phyloP scores from a whole-genome alignment of 1,140 invertebrate species.

The Augochlora pura region DNA sequence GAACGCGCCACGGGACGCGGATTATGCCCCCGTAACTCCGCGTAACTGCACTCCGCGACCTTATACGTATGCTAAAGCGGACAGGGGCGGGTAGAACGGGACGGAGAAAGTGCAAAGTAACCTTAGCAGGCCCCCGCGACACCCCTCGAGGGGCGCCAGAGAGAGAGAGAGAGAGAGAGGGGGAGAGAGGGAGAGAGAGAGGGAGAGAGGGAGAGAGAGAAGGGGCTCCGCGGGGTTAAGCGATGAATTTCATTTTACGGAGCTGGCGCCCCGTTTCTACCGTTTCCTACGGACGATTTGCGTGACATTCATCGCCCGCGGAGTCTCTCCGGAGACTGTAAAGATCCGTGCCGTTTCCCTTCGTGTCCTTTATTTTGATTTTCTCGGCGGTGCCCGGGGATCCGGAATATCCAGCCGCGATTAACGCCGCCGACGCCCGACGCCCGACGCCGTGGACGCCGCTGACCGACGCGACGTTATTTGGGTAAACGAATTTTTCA shows the following conservation, averaged over 20 bases:
- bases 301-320: conserved; percentile 26
- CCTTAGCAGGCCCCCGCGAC: neutral
- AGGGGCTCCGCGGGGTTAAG: conserved; percentile 23
- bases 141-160: neutral
- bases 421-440: neutral
- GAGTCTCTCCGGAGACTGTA: neutral
- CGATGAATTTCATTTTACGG: conserved; percentile 59
- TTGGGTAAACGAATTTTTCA: no score
- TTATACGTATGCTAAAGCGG: conserved; percentile 66
- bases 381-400: neutral
- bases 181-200: no score
- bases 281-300: conserved; percentile 42
- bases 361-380: conserved; percentile 33
- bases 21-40: conserved; percentile 66
- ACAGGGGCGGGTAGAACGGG: conserved; percentile 29
- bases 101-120: conserved; percentile 37
- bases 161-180: no score
- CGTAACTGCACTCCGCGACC: conserved; percentile 50
- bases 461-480: no score
- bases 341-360: neutral
- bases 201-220: no score
- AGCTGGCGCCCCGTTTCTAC: conserved; percentile 41
- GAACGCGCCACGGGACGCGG: conserved; percentile 43
- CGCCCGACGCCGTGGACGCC: no score
- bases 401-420: neutral